Evolutionary conservation across 2,797 vertebrate species (phyloP).

Genomic region (Coreius guichenoti): DNA sequence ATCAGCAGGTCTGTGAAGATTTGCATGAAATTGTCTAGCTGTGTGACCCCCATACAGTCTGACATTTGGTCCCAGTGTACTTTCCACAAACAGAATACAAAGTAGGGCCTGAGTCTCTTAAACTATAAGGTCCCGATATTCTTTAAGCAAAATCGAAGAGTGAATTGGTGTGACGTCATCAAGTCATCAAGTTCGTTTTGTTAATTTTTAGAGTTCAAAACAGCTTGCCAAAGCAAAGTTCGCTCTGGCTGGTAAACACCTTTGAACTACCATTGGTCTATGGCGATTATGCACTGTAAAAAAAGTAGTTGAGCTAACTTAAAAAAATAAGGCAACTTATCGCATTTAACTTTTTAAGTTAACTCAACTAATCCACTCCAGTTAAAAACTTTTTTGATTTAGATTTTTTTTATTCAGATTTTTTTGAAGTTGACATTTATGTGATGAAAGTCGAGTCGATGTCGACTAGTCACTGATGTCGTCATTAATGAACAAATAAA

Average conservation of each 20-base stretch:
- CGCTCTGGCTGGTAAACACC: background rate
- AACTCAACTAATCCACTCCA: too few species aligned
- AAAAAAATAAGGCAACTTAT: too few species aligned
- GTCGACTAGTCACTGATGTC: too few species aligned
- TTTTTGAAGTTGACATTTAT: too few species aligned
- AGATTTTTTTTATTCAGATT: too few species aligned
- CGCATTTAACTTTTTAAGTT: too few species aligned
- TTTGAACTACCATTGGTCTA: background rate
- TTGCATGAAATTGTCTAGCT: slow-evolving; percentile 16
- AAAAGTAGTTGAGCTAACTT: too few species aligned
- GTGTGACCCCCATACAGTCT: background rate
- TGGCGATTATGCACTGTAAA: too few species aligned
- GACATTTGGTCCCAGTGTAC: slow-evolving; percentile 26
- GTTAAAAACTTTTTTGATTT: too few species aligned
- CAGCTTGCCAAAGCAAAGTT: background rate
- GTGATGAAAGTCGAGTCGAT: too few species aligned
- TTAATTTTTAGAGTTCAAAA: background rate
- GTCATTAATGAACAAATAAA: too few species aligned
- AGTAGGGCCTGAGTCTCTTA: background rate
- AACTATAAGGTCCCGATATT: background rate
- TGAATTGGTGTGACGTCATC: background rate
- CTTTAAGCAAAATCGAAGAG: background rate
- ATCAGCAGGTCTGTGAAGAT: slow-evolving; percentile 16
- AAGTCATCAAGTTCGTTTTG: background rate
- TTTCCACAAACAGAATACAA: background rate